Evolutionary conservation across 2,113 vertebrate species (phyloP).

Genomic region (Prunella himalayana): DNA sequence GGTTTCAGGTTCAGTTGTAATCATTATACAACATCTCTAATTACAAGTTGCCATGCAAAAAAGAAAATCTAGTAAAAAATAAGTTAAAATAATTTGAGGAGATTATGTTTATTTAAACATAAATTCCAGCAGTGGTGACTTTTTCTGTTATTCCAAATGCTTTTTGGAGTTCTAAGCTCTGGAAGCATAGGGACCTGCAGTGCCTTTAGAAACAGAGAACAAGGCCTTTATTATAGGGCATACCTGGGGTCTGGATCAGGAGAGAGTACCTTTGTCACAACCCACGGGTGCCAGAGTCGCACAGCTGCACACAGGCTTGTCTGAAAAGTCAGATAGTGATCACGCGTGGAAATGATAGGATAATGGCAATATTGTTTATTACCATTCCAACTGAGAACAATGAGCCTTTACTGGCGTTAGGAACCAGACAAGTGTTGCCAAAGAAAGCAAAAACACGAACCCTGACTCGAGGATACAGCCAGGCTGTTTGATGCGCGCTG

Average conservation of each 20-base stretch:
- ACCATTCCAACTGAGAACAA: not conserved
- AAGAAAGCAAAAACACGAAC: not conserved
- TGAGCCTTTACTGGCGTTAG: not conserved
- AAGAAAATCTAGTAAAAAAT: not conserved
- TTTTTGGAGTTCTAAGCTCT: not conserved
- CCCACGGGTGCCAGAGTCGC: not conserved
- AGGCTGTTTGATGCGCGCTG: not conserved
- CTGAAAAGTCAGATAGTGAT: not conserved
- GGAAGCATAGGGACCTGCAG: accelerated
- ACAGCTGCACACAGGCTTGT: not conserved
- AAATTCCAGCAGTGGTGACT: not conserved
- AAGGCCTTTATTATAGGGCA: not conserved
- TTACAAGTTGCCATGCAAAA: not conserved
- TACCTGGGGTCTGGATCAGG: not conserved
- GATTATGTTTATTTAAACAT: not conserved
- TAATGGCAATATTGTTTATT: not conserved
- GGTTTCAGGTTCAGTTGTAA: conserved; percentile 19
- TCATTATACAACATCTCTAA: not conserved
- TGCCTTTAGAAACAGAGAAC: not conserved
- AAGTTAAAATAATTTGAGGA: not conserved
- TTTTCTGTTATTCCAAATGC: not conserved
- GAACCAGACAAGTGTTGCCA: not conserved
- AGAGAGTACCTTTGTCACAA: not conserved
- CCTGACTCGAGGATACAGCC: not conserved
- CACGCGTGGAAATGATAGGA: not conserved